A percentile compares a stretch with the other conserved stretches of the same genome.
Evolutionary conservation across 2,113 vertebrate species (phyloP).

Genomic region (Labrus mixtus): DNA sequence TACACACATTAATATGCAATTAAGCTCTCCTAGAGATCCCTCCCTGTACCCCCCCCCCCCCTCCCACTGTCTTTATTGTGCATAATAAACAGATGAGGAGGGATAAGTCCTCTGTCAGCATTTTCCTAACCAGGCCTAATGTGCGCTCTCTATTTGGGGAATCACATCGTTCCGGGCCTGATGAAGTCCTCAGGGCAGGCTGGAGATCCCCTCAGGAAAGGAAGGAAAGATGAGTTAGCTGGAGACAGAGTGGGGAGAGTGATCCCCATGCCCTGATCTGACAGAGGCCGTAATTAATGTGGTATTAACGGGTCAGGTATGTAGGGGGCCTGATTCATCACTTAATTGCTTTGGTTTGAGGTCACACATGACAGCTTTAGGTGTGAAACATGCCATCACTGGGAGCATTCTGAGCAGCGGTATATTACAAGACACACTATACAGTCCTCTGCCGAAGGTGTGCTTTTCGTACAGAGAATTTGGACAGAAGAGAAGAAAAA

Average conservation of each 20-base stretch:
- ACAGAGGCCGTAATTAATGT: slow-evolving; percentile 30
- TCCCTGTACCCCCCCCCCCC: slow-evolving; percentile 15
- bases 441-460: background rate
- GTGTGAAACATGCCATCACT: background rate
- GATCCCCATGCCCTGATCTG: slow-evolving; percentile 22
- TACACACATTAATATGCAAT: slow-evolving; percentile 69
- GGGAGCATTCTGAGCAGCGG: background rate
- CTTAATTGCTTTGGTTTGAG: slow-evolving; percentile 17
- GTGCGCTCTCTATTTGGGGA: slow-evolving; percentile 61
- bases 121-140: slow-evolving; percentile 63
- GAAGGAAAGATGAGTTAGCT: slow-evolving; percentile 1
- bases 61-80: slow-evolving; percentile 52
- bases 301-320: slow-evolving; percentile 31
- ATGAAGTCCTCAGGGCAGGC: slow-evolving; percentile 61
- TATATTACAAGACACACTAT: background rate
- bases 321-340: slow-evolving; percentile 27
- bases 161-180: slow-evolving; percentile 55
- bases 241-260: slow-evolving; percentile 20
- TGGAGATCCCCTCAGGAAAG: slow-evolving; percentile 33
- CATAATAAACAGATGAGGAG: slow-evolving; percentile 74
- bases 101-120: slow-evolving; percentile 69
- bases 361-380: slow-evolving; percentile 21
- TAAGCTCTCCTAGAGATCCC: slow-evolving; percentile 47
- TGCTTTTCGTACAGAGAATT: background rate
- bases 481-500: slow-evolving; percentile 8